These are phyloP conservation scores for Oasisia sp. DNA, from an alignment of 2,888 invertebrate genomes.

Conservation along the genomic window DNA sequence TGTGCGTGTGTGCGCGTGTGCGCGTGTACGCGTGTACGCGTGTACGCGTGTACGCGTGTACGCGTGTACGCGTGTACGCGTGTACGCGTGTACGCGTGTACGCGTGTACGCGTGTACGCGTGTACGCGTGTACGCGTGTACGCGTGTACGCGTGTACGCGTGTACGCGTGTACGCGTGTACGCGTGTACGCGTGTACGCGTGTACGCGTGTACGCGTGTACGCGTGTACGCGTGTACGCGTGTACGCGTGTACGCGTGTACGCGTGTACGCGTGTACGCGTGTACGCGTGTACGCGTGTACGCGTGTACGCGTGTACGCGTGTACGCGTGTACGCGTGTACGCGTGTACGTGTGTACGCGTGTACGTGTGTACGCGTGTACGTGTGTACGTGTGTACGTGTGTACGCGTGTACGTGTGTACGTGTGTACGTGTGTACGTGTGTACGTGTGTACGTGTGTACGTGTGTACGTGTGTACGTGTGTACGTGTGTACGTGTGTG, in stretches of 20 bases:
- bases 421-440: not conserved
- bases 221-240: no score
- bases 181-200: not conserved
- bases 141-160: no score
- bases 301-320: not conserved
- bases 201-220: not conserved
- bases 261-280: no score
- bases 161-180: no score
- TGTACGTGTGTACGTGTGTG: not conserved
- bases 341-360: no score
- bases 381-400: not conserved
- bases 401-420: not conserved
- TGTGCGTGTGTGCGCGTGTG: no score
- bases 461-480: not conserved
- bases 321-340: not conserved
- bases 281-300: no score
- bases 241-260: no score
- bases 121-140: no score
- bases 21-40: no score
- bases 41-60: no score
- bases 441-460: not conserved
- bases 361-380: not conserved
- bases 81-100: not conserved
- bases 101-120: no score
- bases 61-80: not conserved